Percentiles rank a stretch among this genome's conserved stretches.
Conservation (phyloP, 2,797 vertebrate genomes). For the Pipistrellus pygmaeus region DNA sequence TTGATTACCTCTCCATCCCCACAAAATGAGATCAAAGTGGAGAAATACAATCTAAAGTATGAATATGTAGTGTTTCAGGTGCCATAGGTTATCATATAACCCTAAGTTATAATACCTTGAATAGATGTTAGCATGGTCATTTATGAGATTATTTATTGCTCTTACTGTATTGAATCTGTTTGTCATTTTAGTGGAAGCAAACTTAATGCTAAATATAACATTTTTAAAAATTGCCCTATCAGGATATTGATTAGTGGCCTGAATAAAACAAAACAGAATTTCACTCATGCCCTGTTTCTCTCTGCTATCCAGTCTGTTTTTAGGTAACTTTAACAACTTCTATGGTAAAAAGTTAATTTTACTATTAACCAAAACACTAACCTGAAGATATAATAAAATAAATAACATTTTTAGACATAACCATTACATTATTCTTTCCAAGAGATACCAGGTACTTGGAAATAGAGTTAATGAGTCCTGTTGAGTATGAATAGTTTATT, state of each 20-base stretch:
- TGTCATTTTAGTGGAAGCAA: conserved; percentile 47
- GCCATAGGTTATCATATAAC: neutral
- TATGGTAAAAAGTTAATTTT: conserved; percentile 21
- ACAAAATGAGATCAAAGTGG: neutral
- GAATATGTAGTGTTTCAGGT: neutral
- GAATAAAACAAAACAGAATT: neutral
- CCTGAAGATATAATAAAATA: neutral
- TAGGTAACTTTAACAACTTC: neutral
- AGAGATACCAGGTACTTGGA: neutral
- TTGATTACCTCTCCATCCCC: neutral
- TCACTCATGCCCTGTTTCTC: neutral
- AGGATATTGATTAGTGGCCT: neutral
- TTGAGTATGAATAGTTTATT: neutral
- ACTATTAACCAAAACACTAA: conserved; percentile 32
- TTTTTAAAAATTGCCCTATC: neutral
- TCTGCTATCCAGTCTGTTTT: conserved; percentile 1
- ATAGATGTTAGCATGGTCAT: neutral
- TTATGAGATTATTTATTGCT: conserved; percentile 5
- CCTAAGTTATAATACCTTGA: neutral
- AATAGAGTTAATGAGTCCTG: neutral
- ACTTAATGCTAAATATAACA: conserved; percentile 35
- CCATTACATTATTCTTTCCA: conserved; percentile 3
- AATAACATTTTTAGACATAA: neutral
- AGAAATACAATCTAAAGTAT: neutral
- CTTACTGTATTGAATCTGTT: conserved; percentile 14